Conservation (phyloP, 2,888 invertebrate genomes). For the Drosophila putrida region DNA sequence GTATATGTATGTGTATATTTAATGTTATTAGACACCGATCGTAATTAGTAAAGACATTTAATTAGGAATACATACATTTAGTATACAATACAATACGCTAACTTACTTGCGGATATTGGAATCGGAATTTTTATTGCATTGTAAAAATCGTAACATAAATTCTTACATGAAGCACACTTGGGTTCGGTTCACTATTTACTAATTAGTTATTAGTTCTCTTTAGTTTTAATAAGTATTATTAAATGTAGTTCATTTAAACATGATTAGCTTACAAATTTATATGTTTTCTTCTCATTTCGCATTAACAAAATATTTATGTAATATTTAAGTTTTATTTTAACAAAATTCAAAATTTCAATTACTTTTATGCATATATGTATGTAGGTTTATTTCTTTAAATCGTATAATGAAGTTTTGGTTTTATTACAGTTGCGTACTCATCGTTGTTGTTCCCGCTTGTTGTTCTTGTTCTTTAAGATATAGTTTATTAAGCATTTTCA, state of each 20-base stretch:
- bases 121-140: slow-evolving; percentile 47
- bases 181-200: slow-evolving; percentile 71
- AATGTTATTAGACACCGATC: slow-evolving; percentile 48
- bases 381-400: slow-evolving; percentile 16
- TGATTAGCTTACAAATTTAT: slow-evolving; percentile 19
- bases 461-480: slow-evolving; percentile 49
- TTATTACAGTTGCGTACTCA: slow-evolving; percentile 73
- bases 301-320: slow-evolving; percentile 67
- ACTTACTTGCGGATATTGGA: slow-evolving; percentile 36
- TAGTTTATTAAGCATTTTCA: slow-evolving; percentile 52
- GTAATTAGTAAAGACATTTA: slow-evolving; percentile 43
- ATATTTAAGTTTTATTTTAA: slow-evolving; percentile 54
- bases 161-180: slow-evolving; percentile 84
- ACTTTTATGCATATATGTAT: background rate
- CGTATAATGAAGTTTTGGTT: slow-evolving; percentile 54
- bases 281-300: slow-evolving; percentile 6
- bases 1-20: slow-evolving; percentile 25
- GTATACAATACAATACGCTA: slow-evolving; percentile 48
- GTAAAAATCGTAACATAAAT: slow-evolving; percentile 73
- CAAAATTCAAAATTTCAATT: slow-evolving; percentile 59
- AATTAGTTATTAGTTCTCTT: slow-evolving; percentile 32
- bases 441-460: slow-evolving; percentile 76
- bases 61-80: slow-evolving; percentile 51
- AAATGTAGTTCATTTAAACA: background rate
- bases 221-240: slow-evolving; percentile 19